These are phyloP conservation scores for Megaceryle alcyon DNA, from an alignment of 2,797 vertebrate genomes.

Conservation along the genomic window DNA sequence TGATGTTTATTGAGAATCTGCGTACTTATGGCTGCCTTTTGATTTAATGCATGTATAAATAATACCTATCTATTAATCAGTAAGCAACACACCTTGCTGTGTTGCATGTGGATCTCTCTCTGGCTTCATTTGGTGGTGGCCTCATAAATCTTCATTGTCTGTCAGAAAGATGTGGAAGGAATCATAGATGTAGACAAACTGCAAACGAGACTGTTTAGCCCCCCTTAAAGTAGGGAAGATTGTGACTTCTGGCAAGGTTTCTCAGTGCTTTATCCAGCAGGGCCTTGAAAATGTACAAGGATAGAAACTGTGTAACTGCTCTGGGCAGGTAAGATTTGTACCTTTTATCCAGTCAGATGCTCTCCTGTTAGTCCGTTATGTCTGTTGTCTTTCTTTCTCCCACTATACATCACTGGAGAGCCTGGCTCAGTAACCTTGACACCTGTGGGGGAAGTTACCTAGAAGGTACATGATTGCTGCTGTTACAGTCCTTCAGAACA, in stretches of 20 bases:
- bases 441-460: too few species aligned
- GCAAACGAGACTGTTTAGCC: background rate
- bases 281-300: background rate
- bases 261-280: background rate
- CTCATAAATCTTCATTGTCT: background rate
- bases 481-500: background rate
- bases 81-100: background rate
- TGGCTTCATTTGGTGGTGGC: background rate
- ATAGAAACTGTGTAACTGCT: background rate
- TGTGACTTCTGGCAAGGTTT: background rate
- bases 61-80: background rate
- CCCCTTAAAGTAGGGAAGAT: background rate
- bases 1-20: background rate
- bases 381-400: background rate
- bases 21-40: background rate
- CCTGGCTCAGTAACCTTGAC: background rate
- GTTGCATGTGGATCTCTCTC: background rate
- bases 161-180: background rate
- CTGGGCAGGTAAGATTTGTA: background rate
- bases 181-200: background rate
- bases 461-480: background rate
- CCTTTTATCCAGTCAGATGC: background rate
- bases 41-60: background rate
- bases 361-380: background rate
- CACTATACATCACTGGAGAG: accelerated